These are phyloP conservation scores for Sesamia inferens DNA, from an alignment of 2,888 invertebrate genomes.

Conservation along the genomic window DNA sequence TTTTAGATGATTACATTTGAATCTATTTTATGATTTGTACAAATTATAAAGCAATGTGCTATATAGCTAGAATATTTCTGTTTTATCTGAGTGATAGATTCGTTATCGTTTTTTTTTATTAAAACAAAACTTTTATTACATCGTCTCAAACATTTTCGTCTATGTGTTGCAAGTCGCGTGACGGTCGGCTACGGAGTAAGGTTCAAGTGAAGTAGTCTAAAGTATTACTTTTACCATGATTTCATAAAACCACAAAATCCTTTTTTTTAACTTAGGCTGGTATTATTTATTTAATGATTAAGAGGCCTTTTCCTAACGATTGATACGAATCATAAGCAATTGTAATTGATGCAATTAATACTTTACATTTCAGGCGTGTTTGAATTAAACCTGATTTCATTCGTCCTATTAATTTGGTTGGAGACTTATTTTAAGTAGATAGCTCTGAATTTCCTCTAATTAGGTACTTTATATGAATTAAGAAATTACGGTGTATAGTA, in stretches of 20 bases:
- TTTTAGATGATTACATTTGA: not conserved
- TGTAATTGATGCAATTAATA: constrained; percentile 52
- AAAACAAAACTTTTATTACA: no score
- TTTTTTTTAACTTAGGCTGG: not conserved
- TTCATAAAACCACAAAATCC: no score
- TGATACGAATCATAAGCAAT: constrained; percentile 28
- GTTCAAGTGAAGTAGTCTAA: no score
- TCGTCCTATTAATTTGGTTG: constrained; percentile 33
- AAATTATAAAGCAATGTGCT: not conserved
- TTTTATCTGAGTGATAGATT: no score
- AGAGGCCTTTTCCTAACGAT: constrained; percentile 1
- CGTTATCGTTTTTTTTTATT: no score
- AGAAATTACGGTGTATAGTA: not conserved
- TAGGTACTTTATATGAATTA: not conserved
- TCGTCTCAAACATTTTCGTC: no score
- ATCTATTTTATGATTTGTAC: not conserved
- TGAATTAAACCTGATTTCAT: constrained; percentile 32
- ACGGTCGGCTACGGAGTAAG: no score
- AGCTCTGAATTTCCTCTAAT: not conserved
- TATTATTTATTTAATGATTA: constrained; percentile 1
- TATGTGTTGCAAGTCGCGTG: no score
- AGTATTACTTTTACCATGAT: no score
- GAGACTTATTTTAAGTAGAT: constrained; percentile 11
- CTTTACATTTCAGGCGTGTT: constrained; percentile 32
- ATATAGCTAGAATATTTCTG: no score